phyloP scores from a whole-genome alignment of 2,888 invertebrate genomes.

The Heliconius erato region DNA sequence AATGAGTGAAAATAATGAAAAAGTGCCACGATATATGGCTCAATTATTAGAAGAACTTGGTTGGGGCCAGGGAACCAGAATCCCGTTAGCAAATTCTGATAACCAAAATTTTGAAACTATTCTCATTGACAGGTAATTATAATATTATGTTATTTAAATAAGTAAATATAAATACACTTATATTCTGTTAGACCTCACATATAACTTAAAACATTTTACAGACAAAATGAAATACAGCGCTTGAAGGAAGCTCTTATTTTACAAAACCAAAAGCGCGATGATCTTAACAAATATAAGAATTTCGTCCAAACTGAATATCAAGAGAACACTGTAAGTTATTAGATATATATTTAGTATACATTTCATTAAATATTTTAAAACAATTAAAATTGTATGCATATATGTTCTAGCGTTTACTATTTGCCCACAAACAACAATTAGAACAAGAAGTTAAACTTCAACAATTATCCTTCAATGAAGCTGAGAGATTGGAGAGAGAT shows the following conservation, averaged over 20 bases:
- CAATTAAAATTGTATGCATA: neutral
- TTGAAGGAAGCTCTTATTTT: conserved; percentile 72
- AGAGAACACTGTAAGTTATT: conserved; percentile 77
- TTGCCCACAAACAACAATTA: conserved; percentile 89
- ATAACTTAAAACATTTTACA: conserved; percentile 54
- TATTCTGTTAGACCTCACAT: no score
- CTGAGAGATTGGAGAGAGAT: conserved; percentile 78
- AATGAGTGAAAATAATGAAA: conserved; percentile 63
- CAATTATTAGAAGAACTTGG: conserved; percentile 89
- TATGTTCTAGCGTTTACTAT: conserved; percentile 86
- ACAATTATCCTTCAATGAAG: conserved; percentile 77
- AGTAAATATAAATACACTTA: neutral
- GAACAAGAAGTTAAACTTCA: conserved; percentile 88
- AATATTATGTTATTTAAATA: neutral
- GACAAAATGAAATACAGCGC: conserved; percentile 79
- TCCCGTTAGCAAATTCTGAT: conserved; percentile 92
- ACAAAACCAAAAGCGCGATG: conserved; percentile 75
- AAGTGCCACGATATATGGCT: conserved; percentile 82
- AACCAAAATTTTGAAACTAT: conserved; percentile 83
- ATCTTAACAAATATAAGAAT: conserved; percentile 77
- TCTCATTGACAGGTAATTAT: conserved; percentile 71
- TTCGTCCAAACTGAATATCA: conserved; percentile 80
- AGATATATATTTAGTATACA: neutral
- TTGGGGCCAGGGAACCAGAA: conserved; percentile 91
- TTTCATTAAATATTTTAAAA: conserved; percentile 10